A percentile compares a stretch with the other conserved stretches of the same genome.
phyloP scores from a whole-genome alignment of 2,888 invertebrate genomes.

The Entomobrya proxima region DNA sequence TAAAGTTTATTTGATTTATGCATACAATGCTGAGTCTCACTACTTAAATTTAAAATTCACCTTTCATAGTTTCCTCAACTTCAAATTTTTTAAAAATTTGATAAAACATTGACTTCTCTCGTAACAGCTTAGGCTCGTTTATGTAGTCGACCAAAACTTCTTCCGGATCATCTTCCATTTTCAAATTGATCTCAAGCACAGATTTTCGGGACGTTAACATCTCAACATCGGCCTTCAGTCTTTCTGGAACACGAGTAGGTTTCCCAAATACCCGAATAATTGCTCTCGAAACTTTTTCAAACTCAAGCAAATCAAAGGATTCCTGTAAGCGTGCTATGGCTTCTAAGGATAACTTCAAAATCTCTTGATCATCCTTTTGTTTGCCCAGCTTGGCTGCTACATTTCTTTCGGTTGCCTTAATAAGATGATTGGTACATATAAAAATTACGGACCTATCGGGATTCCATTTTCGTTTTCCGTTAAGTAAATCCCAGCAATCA shows the following conservation, averaged over 20 bases:
- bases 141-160: not conserved
- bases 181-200: not conserved
- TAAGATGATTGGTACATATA: not conserved
- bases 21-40: not conserved
- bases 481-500: not conserved
- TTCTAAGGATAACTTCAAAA: not conserved
- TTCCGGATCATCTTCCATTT: not conserved
- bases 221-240: not conserved
- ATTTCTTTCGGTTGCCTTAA: not conserved
- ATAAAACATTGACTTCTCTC: not conserved
- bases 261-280: not conserved
- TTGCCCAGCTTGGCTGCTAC: not conserved
- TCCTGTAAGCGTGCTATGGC: not conserved
- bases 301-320: not conserved
- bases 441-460: not conserved
- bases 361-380: not conserved
- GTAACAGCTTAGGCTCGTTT: not conserved
- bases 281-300: not conserved
- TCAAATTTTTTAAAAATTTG: not conserved
- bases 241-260: not conserved
- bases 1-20: too few relatives aligned
- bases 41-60: not conserved
- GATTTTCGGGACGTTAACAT: not conserved
- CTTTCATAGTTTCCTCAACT: not conserved
- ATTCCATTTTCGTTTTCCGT: not conserved